Conservation (phyloP, 2,113 vertebrate genomes). For the Lichenostomus cassidix region DNA sequence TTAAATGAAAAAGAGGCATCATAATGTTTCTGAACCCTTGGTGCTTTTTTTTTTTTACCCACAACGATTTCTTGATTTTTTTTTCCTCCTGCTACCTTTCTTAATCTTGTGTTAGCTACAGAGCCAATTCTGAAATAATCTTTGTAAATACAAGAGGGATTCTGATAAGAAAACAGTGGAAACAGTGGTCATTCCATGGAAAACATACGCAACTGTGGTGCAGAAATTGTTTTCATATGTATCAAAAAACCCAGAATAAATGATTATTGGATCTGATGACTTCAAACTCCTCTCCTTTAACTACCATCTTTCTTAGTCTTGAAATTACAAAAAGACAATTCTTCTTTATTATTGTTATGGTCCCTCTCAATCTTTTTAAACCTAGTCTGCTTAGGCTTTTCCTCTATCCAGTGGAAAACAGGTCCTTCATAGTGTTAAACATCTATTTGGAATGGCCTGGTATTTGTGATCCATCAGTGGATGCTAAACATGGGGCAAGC, state of each 20-base stretch:
- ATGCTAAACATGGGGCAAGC: not conserved
- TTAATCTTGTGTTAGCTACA: not conserved
- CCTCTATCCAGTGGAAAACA: not conserved
- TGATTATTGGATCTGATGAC: not conserved
- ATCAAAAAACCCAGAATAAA: not conserved
- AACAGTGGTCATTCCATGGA: not conserved
- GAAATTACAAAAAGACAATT: not conserved
- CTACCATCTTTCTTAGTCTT: not conserved
- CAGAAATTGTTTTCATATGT: not conserved
- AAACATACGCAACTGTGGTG: not conserved
- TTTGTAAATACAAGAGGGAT: not conserved
- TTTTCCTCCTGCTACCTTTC: not conserved
- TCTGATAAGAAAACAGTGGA: not conserved
- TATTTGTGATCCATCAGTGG: not conserved
- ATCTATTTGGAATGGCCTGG: rapidly evolving
- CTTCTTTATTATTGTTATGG: not conserved
- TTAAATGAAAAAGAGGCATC: not conserved
- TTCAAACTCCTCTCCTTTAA: not conserved
- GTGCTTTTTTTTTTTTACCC: not conserved
- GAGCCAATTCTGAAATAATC: not conserved
- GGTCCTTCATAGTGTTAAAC: not conserved
- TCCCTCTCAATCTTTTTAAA: not conserved
- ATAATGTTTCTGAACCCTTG: not conserved
- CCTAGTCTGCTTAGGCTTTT: not conserved
- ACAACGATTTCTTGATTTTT: not conserved